Base-by-base conservation (phyloP, 1,140 invertebrate genomes). In the Bombus turneri region DNA sequence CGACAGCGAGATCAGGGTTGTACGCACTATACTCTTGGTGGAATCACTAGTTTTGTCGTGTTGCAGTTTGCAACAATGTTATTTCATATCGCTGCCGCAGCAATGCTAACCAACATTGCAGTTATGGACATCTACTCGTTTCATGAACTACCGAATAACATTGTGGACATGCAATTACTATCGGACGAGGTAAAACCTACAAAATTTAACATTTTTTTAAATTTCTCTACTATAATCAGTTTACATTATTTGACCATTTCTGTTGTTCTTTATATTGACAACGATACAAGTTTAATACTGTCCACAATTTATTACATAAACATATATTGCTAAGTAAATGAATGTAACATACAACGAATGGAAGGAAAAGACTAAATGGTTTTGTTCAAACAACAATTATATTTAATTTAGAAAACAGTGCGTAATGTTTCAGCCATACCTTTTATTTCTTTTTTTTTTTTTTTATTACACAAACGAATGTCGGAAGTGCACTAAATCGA, bases 1-100 rank as follows among this genome's bases (percentile, higher is more conserved):
- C 13, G n/a, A 47, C 57, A 41, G n/a, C 2, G 53, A 59, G 64
- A 25, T 39, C 37, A 80, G 57, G 57, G 25, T 64, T 85, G 25
- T 80, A 80, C 57, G 41, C 37, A 25, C 12, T 9, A 28, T n/a
- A 31, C 73, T 22, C 3, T 37, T 53, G 6, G n/a, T 41, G 25
- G 22, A 71, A 76, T 47, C 57, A 37, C 25, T 69, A 64, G 62
- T 82, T 62, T 37, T 10, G 2, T 9, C 31, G 43, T 18, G 37
- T 86, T 80, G 37, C 31, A 78, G 59, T 87, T 88, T 22, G 10
- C 18, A 18, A 71, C 66, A 41, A 90, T 90, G 88, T 64, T 87
- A 41, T 76, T 90, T 72, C 88, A 83, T 68, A 37, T 89, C n/a
- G 81, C 77, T 34, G 62, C 73, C 39, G 62, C 74, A 34, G 76